Percentiles rank a stretch among this genome's conserved stretches.
Conservation (phyloP, 1,140 invertebrate genomes). For the Cydia amplana region DNA sequence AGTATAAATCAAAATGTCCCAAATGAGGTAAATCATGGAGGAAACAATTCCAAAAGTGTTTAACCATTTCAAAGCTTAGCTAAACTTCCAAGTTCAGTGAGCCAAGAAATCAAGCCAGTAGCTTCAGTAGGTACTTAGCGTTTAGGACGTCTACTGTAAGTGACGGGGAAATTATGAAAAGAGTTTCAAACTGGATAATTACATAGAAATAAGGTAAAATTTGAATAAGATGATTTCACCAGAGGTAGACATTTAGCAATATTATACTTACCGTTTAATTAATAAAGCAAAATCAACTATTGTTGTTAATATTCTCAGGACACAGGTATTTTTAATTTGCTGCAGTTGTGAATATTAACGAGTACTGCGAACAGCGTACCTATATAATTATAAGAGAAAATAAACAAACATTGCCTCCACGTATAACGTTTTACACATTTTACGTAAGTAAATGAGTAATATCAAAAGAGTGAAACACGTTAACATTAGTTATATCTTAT, state of each 20-base stretch:
- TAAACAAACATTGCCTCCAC: too few species aligned
- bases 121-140: conserved; percentile 3
- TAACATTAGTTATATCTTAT: not conserved
- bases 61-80: not conserved
- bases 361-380: too few species aligned
- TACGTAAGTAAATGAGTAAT: too few species aligned
- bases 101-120: conserved; percentile 5
- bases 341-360: too few species aligned
- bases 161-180: not conserved
- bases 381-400: too few species aligned
- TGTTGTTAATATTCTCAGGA: too few species aligned
- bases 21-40: not conserved
- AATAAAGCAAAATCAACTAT: too few species aligned
- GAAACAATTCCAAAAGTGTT: conserved; percentile 7
- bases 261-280: too few species aligned
- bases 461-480: not conserved
- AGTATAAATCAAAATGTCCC: not conserved
- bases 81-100: not conserved
- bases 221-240: too few species aligned
- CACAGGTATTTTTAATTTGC: too few species aligned
- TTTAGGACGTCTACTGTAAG: conserved; percentile 6
- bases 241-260: too few species aligned
- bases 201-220: not conserved
- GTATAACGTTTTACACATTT: too few species aligned
- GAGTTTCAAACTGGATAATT: not conserved